Percentiles rank a stretch among this genome's conserved stretches.
Conservation (phyloP, 2,888 invertebrate genomes). For the Drosophila atripex region DNA sequence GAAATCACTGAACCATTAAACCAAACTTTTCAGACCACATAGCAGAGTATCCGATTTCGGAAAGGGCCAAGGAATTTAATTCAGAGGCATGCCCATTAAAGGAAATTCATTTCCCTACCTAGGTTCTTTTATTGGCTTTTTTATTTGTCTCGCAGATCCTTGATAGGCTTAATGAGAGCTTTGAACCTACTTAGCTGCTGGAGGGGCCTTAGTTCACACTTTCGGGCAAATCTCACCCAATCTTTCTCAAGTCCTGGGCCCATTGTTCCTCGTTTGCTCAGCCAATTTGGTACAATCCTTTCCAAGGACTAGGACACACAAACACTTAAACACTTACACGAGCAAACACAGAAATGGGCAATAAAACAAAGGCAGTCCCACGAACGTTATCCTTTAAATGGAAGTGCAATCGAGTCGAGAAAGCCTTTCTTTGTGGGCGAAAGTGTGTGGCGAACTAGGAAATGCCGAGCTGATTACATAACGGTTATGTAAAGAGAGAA, state of each 20-base stretch:
- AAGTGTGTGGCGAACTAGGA: conserved; percentile 36
- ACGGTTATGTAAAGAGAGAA: conserved; percentile 57
- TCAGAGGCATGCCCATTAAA: conserved; percentile 2
- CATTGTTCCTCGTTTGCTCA: conserved; percentile 39
- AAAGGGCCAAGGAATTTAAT: neutral
- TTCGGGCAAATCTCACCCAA: conserved; percentile 15
- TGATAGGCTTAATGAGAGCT: conserved; percentile 24
- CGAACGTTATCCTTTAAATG: conserved; percentile 65
- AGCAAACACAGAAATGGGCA: conserved; percentile 10
- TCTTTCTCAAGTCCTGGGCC: conserved; percentile 26
- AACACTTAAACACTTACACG: neutral
- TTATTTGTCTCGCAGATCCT: conserved; percentile 6
- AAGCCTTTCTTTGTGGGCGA: conserved; percentile 27
- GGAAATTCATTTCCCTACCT: neutral
- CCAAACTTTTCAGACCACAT: conserved; percentile 33
- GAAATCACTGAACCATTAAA: conserved; percentile 56
- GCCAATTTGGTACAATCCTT: conserved; percentile 19
- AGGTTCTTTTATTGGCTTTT: neutral
- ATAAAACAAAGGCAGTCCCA: conserved; percentile 54
- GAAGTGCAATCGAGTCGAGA: conserved; percentile 50
- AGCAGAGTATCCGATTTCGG: conserved; percentile 31
- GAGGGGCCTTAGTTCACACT: conserved; percentile 36
- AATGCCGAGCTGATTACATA: conserved; percentile 64
- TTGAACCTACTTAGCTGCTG: conserved; percentile 15
- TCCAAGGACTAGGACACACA: conserved; percentile 3